Base-by-base conservation (phyloP, 2,797 vertebrate species). In the Yasuhikotakia modesta region DNA sequence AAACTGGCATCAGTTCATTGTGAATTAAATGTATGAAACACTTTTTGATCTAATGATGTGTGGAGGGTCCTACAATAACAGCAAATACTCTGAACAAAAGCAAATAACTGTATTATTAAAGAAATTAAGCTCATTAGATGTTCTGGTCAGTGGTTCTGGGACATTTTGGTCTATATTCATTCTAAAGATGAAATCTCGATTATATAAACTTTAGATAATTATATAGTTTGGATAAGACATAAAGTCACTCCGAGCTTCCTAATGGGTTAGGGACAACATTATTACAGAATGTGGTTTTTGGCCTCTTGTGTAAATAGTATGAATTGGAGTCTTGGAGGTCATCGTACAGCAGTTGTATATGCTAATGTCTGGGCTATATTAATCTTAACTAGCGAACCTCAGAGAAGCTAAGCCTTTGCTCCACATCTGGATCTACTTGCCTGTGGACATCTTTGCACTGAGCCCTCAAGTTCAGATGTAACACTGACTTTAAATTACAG, bases 351-450 rank as follows among this genome's bases (percentile, higher is more conserved):
- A 71, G 70, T 70, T 64, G 76, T 78, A 65, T 71, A 72, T 81
- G 81, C 89, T 95, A 94, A 92, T 92, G 93, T 95, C 92, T 92
- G 50, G 69, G 68, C 24, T 71, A 90, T 92, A 92, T 94, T 96
- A 95, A 96, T 93, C 94, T 92, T 94, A 94, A 91, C 92, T 95
- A 95, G 95, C 95, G 92, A 93, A 93, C 90, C 92, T 92, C 92
- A 92, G 94, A 95, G 95, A 94, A 96, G 94, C 91, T 93, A 92
- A 94, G 94, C 89, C 91, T 94, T 94, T 94, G 92, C 93, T 90
- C 89, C 92, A 96, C 96, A 98, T 98, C 95, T 98, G 96, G 95
- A 97, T 98, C 94, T 94, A 93, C 95, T 98, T 94, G 94, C 91
- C 94, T 92, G 94, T 93, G 72, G 74, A 80, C 30, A 94, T 95